phyloP scores from a whole-genome alignment of 2,113 vertebrate species.

The Oryzias celebensis region DNA sequence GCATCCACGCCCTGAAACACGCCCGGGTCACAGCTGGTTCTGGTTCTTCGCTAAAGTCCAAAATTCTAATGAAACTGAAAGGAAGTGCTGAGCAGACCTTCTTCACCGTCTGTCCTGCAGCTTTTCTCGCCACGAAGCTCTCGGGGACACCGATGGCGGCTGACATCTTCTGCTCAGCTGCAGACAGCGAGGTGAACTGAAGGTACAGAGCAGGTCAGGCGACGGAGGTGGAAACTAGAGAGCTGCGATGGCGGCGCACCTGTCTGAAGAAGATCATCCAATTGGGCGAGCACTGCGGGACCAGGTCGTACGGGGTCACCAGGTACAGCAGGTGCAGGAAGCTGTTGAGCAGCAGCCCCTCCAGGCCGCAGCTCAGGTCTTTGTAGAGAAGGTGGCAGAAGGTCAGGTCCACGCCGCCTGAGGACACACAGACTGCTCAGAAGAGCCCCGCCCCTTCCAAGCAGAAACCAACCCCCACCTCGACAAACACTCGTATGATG shows the following conservation, averaged over 20 bases:
- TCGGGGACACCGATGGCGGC: conserved; percentile 87
- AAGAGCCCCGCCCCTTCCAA: neutral
- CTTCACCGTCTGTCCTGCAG: conserved; percentile 87
- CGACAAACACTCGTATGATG: no score
- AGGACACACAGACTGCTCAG: neutral
- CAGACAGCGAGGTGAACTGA: conserved; percentile 85
- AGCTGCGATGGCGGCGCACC: conserved; percentile 64
- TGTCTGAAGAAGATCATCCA: conserved; percentile 93
- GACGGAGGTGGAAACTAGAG: neutral
- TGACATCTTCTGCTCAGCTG: conserved; percentile 85
- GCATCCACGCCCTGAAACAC: conserved; percentile 77
- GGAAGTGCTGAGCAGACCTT: conserved; percentile 74
- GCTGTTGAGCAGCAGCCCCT: conserved; percentile 88
- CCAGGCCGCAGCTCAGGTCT: conserved; percentile 87
- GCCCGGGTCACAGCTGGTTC: no score
- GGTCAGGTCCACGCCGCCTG: conserved; percentile 89
- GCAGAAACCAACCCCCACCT: neutral
- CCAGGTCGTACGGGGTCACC: conserved; percentile 88
- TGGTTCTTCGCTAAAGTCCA: no score
- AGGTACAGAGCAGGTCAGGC: conserved; percentile 2
- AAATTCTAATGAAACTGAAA: no score
- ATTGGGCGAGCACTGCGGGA: conserved; percentile 82
- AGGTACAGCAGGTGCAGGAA: conserved; percentile 90
- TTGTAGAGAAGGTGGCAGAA: conserved; percentile 83
- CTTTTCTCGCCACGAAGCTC: conserved; percentile 88